Evolutionary conservation across 2,888 invertebrate species (phyloP).

Genomic region (Sphinx pinastri): DNA sequence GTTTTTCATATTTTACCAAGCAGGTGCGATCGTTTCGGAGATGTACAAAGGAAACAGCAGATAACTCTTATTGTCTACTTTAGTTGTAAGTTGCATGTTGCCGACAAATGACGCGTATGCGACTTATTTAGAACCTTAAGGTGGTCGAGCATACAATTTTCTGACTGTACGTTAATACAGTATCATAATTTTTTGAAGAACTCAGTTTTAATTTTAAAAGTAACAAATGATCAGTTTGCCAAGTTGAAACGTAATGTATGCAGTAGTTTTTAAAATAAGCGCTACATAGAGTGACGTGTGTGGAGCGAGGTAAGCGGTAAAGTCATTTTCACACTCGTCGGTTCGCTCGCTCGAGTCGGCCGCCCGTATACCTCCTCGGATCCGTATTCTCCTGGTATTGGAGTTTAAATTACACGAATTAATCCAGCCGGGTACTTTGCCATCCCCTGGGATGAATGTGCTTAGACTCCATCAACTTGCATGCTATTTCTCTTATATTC

Average conservation of each 20-base stretch:
- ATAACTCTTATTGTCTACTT: no score
- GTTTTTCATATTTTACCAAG: no score
- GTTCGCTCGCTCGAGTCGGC: constrained; percentile 38
- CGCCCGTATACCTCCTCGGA: constrained; percentile 60
- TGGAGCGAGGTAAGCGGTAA: background rate
- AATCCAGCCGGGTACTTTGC: constrained; percentile 63
- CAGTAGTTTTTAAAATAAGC: background rate
- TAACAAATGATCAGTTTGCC: background rate
- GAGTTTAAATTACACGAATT: constrained; percentile 77
- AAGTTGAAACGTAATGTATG: constrained; percentile 2
- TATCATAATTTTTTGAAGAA: background rate
- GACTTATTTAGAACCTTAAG: no score
- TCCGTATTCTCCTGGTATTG: constrained; percentile 72
- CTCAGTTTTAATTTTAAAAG: background rate
- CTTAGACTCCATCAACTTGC: constrained; percentile 47
- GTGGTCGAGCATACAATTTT: no score
- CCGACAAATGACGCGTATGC: no score
- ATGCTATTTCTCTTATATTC: constrained; percentile 46
- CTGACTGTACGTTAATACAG: background rate
- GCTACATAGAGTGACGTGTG: background rate
- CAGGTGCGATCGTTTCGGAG: no score
- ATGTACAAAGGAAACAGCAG: no score
- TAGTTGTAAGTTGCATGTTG: no score
- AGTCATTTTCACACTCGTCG: constrained; percentile 40
- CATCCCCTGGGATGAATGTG: constrained; percentile 60